Percentiles rank a stretch among this genome's conserved stretches.
phyloP scores from a whole-genome alignment of 35 echinoderm and acorn worm genomes.

The Apostichopus japonicus region DNA sequence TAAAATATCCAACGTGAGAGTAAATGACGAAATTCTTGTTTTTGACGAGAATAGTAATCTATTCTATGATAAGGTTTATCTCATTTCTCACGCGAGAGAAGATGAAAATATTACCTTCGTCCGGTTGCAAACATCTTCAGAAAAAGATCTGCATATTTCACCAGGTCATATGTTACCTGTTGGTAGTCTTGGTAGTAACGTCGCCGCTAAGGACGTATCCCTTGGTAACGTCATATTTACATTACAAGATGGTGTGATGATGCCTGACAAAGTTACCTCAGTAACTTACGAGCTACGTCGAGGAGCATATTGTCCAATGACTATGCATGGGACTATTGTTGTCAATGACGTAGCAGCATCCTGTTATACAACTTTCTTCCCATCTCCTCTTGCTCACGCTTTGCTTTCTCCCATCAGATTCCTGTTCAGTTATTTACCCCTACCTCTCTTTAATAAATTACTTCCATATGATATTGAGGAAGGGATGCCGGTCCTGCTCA shows the following conservation, averaged over 20 bases:
- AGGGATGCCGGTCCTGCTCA: neutral
- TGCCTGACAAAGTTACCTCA: too few relatives aligned
- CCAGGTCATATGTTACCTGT: neutral
- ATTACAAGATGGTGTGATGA: neutral
- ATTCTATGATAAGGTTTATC: neutral
- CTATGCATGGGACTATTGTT: too few relatives aligned
- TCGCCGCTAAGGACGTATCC: neutral
- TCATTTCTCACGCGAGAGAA: neutral
- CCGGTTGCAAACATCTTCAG: neutral
- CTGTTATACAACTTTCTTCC: too few relatives aligned
- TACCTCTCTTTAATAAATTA: too few relatives aligned
- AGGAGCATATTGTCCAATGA: too few relatives aligned
- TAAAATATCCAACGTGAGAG: neutral
- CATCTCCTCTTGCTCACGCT: too few relatives aligned
- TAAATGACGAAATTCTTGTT: neutral
- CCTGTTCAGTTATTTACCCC: too few relatives aligned
- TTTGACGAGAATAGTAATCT: neutral
- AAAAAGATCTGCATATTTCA: neutral
- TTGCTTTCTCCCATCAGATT: too few relatives aligned
- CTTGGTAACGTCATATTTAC: slow-evolving; percentile 7
- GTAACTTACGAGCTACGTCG: too few relatives aligned
- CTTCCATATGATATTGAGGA: neutral
- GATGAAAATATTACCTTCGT: neutral
- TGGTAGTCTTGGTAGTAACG: neutral
- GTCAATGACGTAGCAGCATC: too few relatives aligned